phyloP scores from a whole-genome alignment of 2,113 vertebrate genomes.

The Lagopus leucura region DNA sequence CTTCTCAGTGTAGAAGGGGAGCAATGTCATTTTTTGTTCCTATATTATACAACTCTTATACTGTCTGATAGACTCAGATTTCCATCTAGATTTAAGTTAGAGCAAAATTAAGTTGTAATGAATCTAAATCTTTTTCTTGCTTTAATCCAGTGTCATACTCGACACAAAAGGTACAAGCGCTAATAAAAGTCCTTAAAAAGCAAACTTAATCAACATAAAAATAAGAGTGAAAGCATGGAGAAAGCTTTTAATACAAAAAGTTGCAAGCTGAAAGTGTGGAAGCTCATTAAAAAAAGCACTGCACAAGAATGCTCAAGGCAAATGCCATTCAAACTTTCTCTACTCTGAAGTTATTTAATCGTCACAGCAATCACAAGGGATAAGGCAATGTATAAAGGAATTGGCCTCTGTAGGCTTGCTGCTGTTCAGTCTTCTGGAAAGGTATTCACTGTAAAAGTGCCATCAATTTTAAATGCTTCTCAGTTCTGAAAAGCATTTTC shows the following conservation, averaged over 20 bases:
- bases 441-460: slow-evolving; percentile 33
- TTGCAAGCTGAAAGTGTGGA: slow-evolving; percentile 1
- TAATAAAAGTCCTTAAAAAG: background rate
- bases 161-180: background rate
- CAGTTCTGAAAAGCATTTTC: slow-evolving; percentile 17
- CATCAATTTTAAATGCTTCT: slow-evolving; percentile 51
- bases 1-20: background rate
- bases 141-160: background rate
- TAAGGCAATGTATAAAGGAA: slow-evolving; percentile 45
- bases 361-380: slow-evolving; percentile 60
- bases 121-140: background rate
- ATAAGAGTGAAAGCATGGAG: background rate
- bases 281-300: slow-evolving; percentile 55
- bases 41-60: background rate
- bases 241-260: slow-evolving; percentile 13
- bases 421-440: slow-evolving; percentile 60
- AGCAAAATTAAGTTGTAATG: background rate
- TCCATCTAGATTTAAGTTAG: background rate
- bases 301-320: slow-evolving; percentile 62
- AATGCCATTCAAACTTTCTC: slow-evolving; percentile 56
- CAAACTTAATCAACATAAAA: background rate
- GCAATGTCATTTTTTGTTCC: background rate
- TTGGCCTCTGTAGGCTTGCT: slow-evolving; percentile 45
- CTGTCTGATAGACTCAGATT: background rate
- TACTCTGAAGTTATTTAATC: slow-evolving; percentile 59